Percentiles rank a stretch among this genome's conserved stretches.
Conservation (phyloP, 2,797 vertebrate species). For the Knipowitschia caucasica region DNA sequence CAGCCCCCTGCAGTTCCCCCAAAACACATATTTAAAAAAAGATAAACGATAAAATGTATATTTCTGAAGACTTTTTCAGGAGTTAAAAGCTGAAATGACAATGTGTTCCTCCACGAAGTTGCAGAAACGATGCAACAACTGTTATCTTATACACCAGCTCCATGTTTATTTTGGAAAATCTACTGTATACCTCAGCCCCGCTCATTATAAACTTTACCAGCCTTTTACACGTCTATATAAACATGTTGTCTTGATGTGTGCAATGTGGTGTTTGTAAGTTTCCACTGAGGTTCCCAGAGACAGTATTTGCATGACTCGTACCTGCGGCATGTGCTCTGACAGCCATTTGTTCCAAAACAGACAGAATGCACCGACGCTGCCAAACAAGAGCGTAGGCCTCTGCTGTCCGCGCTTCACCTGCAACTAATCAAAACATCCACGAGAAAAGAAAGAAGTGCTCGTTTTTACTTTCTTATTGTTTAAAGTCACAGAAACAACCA, state of each 20-base stretch:
- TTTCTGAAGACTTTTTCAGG: too few species aligned
- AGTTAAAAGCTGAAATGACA: too few species aligned
- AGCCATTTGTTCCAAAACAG: neutral
- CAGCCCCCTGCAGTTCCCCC: too few species aligned
- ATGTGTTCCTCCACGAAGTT: too few species aligned
- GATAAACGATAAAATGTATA: too few species aligned
- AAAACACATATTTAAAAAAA: too few species aligned
- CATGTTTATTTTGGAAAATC: too few species aligned
- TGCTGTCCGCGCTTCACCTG: constrained; percentile 1
- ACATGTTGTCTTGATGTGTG: constrained; percentile 8
- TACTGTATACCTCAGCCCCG: neutral
- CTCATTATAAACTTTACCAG: neutral
- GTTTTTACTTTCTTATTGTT: too few species aligned
- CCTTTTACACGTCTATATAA: neutral
- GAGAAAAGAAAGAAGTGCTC: neutral
- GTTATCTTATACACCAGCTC: too few species aligned
- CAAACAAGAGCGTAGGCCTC: neutral
- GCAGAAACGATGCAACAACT: too few species aligned
- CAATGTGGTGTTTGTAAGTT: neutral
- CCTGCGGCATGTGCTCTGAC: constrained; percentile 2
- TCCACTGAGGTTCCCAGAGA: neutral
- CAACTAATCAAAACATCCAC: neutral
- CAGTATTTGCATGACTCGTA: constrained; percentile 6
- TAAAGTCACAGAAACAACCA: too few species aligned
- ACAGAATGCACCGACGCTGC: neutral